Conservation (phyloP, 2,113 vertebrate genomes). For the Oreochromis aureus region DNA sequence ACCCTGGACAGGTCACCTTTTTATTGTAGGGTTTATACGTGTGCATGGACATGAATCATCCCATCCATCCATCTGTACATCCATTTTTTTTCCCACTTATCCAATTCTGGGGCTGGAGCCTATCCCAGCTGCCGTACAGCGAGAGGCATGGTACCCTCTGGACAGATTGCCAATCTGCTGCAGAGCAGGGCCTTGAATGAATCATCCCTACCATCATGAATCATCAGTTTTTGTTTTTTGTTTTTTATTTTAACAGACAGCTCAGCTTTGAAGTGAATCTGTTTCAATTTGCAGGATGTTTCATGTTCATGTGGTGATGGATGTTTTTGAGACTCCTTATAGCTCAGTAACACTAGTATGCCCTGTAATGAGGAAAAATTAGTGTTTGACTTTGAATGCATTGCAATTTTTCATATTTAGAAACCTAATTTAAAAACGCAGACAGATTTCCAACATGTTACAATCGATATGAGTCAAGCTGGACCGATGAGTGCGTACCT, state of each 20-base stretch:
- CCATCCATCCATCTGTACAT: neutral
- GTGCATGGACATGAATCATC: neutral
- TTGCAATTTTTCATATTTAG: neutral
- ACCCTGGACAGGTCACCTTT: neutral
- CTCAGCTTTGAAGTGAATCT: neutral
- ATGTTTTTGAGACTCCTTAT: neutral
- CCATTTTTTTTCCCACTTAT: neutral
- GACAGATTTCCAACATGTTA: neutral
- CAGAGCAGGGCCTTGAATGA: neutral
- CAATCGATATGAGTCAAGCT: neutral
- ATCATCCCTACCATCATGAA: neutral
- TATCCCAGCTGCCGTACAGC: rapidly evolving
- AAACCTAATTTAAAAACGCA: neutral
- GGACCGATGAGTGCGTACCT: rapidly evolving
- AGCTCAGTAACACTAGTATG: neutral
- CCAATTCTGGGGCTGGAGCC: neutral
- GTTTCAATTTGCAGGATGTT: neutral
- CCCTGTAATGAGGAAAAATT: neutral
- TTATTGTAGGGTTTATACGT: rapidly evolving
- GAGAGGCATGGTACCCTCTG: neutral
- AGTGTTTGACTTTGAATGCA: rapidly evolving
- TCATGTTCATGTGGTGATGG: neutral
- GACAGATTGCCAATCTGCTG: neutral
- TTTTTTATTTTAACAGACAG: neutral
- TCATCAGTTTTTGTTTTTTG: neutral